Evolutionary conservation across 2,113 vertebrate genomes (phyloP), one percentile per base, ranked within the genome.

Genomic region (Muntiacus muntjak): DNA sequence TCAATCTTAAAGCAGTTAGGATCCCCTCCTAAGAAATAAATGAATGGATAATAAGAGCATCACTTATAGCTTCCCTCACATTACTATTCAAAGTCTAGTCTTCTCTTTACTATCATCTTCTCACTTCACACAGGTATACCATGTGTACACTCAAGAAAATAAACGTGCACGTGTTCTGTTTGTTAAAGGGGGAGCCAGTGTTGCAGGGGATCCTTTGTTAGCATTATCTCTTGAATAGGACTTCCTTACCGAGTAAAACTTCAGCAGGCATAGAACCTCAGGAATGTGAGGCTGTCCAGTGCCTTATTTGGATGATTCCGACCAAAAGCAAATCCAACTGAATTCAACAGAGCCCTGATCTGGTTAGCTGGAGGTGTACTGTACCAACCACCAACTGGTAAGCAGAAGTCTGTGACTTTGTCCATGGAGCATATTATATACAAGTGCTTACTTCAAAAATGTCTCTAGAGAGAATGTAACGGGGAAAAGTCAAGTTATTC

Each of bases 271-370:
- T 40, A 28, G 82, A 52, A 57, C 79, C 71, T 89, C 79, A 28
- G 40, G 79, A 89, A 94, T 62, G 47, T 30, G n/a, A 79, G 52
- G 47, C 93, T 28, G 67, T 36, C 76, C 30, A 74, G 5, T 16
- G 60, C 89, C 71, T 43, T 90, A 87, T 47, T 94, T 90, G 95
- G 94, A 55, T 26, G 50, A 93, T 84, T 91, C 89, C 7, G 47
- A 58, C 60, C 55, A n/a, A 76, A 67, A 91, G 47, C 81, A 82
- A 54, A 58, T 76, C 50, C 33, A 4, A 10, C 11, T 0, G 28
- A 52, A 40, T 33, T 55, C 23, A 36, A 33, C 57, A 50, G 67
- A 7, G 82, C 78, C 43, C 33, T 43, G 30, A 25, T 47, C n/a
- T 9, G 50, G 55, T 17, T 47, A 45, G 52, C 33, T 19, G 45